Base-by-base conservation (phyloP, 1,140 invertebrate species). In the Bombus fervidus region DNA sequence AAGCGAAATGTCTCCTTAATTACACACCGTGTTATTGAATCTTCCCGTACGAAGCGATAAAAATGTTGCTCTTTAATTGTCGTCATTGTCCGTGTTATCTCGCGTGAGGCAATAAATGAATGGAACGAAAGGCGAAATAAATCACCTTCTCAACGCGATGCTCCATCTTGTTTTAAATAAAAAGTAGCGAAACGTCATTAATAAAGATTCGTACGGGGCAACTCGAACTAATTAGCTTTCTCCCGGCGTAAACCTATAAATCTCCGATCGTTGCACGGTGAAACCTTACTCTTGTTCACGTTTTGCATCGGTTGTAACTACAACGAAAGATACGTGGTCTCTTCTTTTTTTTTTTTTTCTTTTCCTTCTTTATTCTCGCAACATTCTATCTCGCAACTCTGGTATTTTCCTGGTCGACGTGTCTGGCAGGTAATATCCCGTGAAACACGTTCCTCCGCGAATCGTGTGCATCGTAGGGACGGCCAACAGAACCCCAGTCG, bases 141-240 rank as follows among this genome's bases (percentile, higher is more conserved):
- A 80, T 53, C 64, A 25, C 9, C 31, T 9, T 25, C 22, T 66
- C 76, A 13, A 31, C 43, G 22, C 18, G 8, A 47, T 22, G 25
- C 15, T 22, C 3, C 4, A 34, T 57, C 66, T 72, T 13, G 39
- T n/a, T 28, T 31, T 37, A 68, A 83, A 68, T 39, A 39, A 83
- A 53, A 76, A 8, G 57, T 6, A 28, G 41, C 25, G 68, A 79
- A 71, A 79, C 76, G 43, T 62, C 13, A 53, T 85, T 85, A 85
- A 85, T 66, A 72, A 85, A 80, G 57, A 80, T 85, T 31, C 57
- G 34, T 66, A 8, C 18, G 76, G 41, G 25, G 68, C 83, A 64
- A 37, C 77, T 62, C 53, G 68, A 53, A 73, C 76, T 85, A 85
- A 85, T 85, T 85, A 80, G 57, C 83, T 85, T 85, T 85, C 76